phyloP scores from a whole-genome alignment of 2,797 vertebrate species.

The Anguilla marmorata region DNA sequence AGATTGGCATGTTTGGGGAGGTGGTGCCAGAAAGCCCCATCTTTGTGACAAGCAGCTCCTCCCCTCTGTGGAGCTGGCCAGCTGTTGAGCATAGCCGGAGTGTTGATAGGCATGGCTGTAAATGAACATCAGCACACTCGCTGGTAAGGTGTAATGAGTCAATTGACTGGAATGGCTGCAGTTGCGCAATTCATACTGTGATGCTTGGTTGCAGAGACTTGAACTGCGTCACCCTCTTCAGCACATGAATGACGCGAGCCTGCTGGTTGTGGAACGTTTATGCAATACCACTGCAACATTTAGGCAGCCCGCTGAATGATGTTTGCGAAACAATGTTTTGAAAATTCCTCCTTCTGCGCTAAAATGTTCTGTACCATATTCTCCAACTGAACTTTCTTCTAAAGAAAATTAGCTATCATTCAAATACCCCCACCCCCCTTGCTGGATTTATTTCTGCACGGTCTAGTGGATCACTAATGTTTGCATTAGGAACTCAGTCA shows the following conservation, averaged over 20 bases:
- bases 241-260: neutral
- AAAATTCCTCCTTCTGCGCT: neutral
- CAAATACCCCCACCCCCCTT: neutral
- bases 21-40: neutral
- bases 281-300: neutral
- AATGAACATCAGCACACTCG: neutral
- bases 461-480: neutral
- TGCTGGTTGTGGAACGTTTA: neutral
- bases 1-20: slow-evolving; percentile 26
- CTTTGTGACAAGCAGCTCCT: neutral
- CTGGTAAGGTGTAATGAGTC: neutral
- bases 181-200: neutral
- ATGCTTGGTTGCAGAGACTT: neutral
- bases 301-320: neutral
- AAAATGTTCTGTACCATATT: neutral
- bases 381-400: neutral
- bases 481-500: neutral
- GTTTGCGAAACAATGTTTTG: neutral
- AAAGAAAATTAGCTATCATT: neutral
- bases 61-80: neutral
- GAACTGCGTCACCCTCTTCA: neutral
- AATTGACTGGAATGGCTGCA: neutral
- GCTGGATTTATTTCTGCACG: neutral
- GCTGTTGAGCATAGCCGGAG: neutral
- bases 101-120: neutral